Conservation (phyloP, 2,797 vertebrate species). For the Gephyroberyx darwinii region DNA sequence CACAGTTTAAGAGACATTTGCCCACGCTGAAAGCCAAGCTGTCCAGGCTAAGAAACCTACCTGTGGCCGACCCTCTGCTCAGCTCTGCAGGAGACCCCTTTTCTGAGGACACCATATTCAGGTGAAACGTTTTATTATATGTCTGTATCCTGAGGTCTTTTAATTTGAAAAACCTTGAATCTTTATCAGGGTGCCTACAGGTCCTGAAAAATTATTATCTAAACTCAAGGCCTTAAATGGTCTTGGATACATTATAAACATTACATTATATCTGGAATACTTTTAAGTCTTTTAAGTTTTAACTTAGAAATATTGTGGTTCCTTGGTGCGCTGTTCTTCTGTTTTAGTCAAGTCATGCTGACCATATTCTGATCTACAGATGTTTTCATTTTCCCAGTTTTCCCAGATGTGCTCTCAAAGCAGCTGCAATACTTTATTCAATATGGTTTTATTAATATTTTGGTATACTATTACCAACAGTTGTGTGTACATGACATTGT, state of each 20-base stretch:
- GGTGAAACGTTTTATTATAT: constrained; percentile 72
- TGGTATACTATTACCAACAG: neutral
- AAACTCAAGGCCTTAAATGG: too few species aligned
- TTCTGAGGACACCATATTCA: constrained; percentile 77
- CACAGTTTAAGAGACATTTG: constrained; percentile 73
- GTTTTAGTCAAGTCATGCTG: too few species aligned
- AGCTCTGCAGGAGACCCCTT: constrained; percentile 70
- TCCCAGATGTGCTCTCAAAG: neutral
- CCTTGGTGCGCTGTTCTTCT: too few species aligned
- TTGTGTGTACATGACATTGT: neutral
- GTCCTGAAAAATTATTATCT: too few species aligned
- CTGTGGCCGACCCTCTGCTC: constrained; percentile 84
- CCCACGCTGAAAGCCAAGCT: constrained; percentile 77
- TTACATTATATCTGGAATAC: too few species aligned
- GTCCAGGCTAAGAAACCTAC: constrained; percentile 80
- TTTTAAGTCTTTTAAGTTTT: too few species aligned
- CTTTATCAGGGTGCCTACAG: too few species aligned
- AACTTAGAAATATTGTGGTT: too few species aligned
- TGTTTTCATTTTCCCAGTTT: too few species aligned
- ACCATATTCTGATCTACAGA: too few species aligned
- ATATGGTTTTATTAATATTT: neutral
- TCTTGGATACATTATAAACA: too few species aligned
- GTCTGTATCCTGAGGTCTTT: neutral
- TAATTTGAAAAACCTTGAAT: neutral
- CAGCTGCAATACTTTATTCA: neutral